Percentiles rank a stretch among this genome's conserved stretches.
These are phyloP conservation scores for Brachyrhaphis roseni DNA, from an alignment of 2,797 vertebrate species.

Conservation along the genomic window DNA sequence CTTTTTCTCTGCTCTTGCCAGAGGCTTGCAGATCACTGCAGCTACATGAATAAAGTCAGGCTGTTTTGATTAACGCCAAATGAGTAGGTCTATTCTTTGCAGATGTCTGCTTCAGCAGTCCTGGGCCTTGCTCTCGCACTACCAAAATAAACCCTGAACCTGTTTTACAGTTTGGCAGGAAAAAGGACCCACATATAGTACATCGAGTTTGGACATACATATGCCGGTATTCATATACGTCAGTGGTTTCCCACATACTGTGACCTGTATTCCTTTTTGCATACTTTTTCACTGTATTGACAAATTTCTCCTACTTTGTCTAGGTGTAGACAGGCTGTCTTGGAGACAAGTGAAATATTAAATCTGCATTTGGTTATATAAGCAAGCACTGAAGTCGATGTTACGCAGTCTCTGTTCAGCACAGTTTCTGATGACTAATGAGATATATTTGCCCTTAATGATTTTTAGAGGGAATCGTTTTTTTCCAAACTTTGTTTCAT, in stretches of 20 bases:
- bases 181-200: slow-evolving; percentile 50
- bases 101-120: slow-evolving; percentile 78
- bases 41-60: slow-evolving; percentile 79
- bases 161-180: slow-evolving; percentile 77
- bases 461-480: slow-evolving; percentile 4
- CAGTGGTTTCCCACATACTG: slow-evolving; percentile 54
- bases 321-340: slow-evolving; percentile 69
- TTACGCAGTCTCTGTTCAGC: slow-evolving; percentile 44
- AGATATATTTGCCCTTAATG: slow-evolving; percentile 23
- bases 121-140: slow-evolving; percentile 68
- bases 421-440: slow-evolving; percentile 40
- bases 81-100: slow-evolving; percentile 81
- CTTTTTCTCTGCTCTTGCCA: slow-evolving; percentile 73
- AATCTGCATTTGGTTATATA: slow-evolving; percentile 63
- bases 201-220: slow-evolving; percentile 44
- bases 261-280: slow-evolving; percentile 52
- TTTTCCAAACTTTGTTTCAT: not conserved
- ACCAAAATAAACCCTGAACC: slow-evolving; percentile 79
- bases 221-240: slow-evolving; percentile 47
- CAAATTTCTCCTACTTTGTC: slow-evolving; percentile 54
- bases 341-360: slow-evolving; percentile 44
- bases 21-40: slow-evolving; percentile 74
- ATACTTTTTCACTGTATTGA: slow-evolving; percentile 57
- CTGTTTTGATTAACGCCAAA: slow-evolving; percentile 84
- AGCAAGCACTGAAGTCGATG: slow-evolving; percentile 33